phyloP scores from a whole-genome alignment of 2,113 vertebrate species.

The Callocephalon fimbriatum region DNA sequence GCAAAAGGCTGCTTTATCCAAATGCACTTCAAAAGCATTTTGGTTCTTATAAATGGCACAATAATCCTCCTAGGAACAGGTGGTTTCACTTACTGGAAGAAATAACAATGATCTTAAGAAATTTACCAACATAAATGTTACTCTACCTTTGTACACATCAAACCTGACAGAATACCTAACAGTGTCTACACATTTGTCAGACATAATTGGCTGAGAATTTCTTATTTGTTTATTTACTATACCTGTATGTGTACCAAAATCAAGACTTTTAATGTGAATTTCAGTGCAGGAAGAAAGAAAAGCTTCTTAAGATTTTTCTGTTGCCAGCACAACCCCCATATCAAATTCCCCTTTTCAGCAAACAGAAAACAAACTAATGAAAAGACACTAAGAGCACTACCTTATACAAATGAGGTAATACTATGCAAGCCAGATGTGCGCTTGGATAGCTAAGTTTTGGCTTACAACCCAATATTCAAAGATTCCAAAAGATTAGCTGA shows the following conservation, averaged over 20 bases:
- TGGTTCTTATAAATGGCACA: not conserved
- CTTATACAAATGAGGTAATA: conserved; percentile 34
- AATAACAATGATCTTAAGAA: not conserved
- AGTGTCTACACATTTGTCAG: not conserved
- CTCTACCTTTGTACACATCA: not conserved
- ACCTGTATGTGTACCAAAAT: not conserved
- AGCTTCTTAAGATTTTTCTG: not conserved
- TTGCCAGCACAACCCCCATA: not conserved
- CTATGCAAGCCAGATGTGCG: conserved; percentile 30
- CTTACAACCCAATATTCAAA: not conserved
- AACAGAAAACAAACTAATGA: conserved; percentile 38
- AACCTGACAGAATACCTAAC: not conserved
- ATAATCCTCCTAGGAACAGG: not conserved
- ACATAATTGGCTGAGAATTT: not conserved
- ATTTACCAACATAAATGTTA: not conserved
- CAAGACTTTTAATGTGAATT: not conserved
- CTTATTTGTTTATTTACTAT: not conserved
- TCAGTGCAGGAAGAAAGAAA: conserved; percentile 5
- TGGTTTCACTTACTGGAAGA: not conserved
- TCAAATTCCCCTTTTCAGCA: conserved; percentile 11
- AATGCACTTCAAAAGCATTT: not conserved
- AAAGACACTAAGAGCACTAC: not conserved
- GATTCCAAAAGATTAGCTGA: conserved; percentile 27
- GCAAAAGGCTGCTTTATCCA: not conserved
- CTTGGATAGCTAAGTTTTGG: not conserved